Conservation (phyloP, 2,797 vertebrate genomes). For the Falco novaeseelandiae region DNA sequence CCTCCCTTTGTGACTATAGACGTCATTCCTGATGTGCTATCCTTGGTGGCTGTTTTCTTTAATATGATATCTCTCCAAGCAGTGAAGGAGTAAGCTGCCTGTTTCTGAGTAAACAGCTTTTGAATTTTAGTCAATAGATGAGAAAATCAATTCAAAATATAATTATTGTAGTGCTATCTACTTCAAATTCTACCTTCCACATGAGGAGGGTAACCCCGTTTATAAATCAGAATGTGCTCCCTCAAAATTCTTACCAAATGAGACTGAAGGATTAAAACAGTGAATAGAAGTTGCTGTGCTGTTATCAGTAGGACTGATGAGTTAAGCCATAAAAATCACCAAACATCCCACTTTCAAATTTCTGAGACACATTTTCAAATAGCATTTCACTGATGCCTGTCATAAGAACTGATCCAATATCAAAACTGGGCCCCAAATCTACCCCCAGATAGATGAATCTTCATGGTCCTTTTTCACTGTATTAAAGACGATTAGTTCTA, state of each 20-base stretch:
- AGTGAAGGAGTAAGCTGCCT: not conserved
- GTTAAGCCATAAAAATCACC: not conserved
- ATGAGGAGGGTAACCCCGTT: not conserved
- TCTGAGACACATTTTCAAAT: not conserved
- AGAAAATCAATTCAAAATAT: conserved; percentile 18
- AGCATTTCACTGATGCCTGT: not conserved
- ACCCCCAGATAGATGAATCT: not conserved
- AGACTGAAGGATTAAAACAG: not conserved
- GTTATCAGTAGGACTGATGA: not conserved
- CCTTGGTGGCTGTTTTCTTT: conserved; percentile 24
- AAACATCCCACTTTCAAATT: not conserved
- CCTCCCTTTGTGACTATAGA: conserved; percentile 28
- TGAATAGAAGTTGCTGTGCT: not conserved
- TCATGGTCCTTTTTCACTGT: not conserved
- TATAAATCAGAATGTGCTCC: not conserved
- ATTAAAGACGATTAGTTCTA: not conserved
- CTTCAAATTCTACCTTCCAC: not conserved
- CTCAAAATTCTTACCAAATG: not conserved
- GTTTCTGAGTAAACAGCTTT: conserved; percentile 31
- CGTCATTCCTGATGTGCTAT: not conserved
- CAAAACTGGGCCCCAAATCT: not conserved
- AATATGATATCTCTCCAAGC: not conserved
- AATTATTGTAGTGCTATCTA: not conserved
- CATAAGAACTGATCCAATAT: not conserved
- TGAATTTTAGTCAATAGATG: conserved; percentile 27